Conservation (phyloP, 2,113 vertebrate genomes). For the Stomatorhinus ivindoensis region DNA sequence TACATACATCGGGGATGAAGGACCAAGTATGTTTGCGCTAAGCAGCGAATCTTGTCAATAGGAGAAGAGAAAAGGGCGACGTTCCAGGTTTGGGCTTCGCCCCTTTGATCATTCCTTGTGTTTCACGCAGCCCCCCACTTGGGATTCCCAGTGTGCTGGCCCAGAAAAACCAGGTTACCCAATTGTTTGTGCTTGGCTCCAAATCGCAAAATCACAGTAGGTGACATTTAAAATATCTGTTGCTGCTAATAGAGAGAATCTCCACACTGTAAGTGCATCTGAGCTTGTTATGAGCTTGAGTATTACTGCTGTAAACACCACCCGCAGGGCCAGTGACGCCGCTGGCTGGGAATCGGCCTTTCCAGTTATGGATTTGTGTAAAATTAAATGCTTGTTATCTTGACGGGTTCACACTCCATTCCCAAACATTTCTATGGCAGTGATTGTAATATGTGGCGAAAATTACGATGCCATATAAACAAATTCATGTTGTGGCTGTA, state of each 20-base stretch:
- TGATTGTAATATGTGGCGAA: background rate
- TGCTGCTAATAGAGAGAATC: constrained; percentile 13
- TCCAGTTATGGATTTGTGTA: background rate
- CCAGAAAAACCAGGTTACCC: constrained; percentile 64
- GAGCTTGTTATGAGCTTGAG: background rate
- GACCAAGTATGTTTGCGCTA: background rate
- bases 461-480: background rate
- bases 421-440: background rate
- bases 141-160: constrained; percentile 33
- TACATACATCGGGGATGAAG: background rate
- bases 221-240: constrained; percentile 52
- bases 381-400: background rate
- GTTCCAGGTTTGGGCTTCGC: constrained; percentile 17
- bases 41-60: background rate
- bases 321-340: background rate
- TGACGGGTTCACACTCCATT: background rate
- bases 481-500: background rate
- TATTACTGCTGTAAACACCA: background rate
- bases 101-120: constrained; percentile 26
- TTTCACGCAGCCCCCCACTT: constrained; percentile 44
- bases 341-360: background rate
- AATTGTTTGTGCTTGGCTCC: constrained; percentile 49
- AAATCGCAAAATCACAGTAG: constrained; percentile 44
- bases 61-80: background rate
- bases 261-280: background rate